Base-by-base conservation (phyloP, 1,140 invertebrate species). In the Lordiphosa stackelbergi region DNA sequence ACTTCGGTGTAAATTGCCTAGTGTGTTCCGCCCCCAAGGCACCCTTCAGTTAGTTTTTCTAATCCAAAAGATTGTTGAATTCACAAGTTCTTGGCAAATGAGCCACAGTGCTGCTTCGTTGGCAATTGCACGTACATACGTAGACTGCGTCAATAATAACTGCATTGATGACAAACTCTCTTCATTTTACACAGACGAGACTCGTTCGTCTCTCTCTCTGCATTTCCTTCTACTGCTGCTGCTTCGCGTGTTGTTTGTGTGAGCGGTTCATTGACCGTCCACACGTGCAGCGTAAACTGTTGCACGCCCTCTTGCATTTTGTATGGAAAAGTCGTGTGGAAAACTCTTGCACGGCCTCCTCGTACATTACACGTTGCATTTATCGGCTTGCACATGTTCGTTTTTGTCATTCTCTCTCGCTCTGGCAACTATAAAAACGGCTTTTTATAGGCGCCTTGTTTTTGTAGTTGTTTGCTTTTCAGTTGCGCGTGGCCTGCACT, bases 81-180 rank as follows among this genome's bases (percentile, higher is more conserved):
- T 5, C 1, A 22, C 16, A 36, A 0, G 16, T 35, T 37, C 10
- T 54, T 36, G 31, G 13, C 6, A 22, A 13, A n/a, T 9, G 13
- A 19, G 22, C 13, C 46, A 19, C 37, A 52, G 43, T 40, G 38
- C 41, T 19, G 45, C 53, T 53, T 43, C 36, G 36, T 52, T 42
- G 24, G 36, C 41, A 66, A 48, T 59, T 61, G 66, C 41, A 36
- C 16, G 53, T 56, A 69, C 63, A 51, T 63, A 64, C 48, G 40
- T 68, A 72, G 72, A 81, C 75, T 81, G 77, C 77, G 75, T 75
- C 75, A 81, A 81, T 81, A 81, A 69, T 75, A 81, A 83, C 68
- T 83, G 75, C 75, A 81, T 81, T 81, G 54, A 47, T 63, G 71
- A 49, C 54, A 47, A 45, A 48, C 51, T 51, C 34, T 22, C 53